A percentile compares a stretch with the other conserved stretches of the same genome.
These are phyloP conservation scores for Drosophila engyochracea DNA, from an alignment of 2,888 invertebrate genomes.

Conservation along the genomic window DNA sequence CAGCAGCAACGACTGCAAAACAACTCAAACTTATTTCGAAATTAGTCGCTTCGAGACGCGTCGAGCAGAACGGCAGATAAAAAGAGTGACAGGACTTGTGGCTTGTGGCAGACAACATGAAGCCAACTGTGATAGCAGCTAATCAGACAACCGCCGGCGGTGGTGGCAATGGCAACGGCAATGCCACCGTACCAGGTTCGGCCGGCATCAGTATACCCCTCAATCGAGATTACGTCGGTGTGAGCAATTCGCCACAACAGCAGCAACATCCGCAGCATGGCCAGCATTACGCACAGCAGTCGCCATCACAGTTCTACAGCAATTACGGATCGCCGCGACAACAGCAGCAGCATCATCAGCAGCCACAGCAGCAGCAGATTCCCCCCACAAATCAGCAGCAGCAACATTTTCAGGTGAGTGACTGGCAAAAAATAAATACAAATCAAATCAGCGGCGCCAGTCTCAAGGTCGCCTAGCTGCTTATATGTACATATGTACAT, in stretches of 20 bases:
- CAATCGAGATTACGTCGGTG: constrained; percentile 70
- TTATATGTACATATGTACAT: constrained; percentile 14
- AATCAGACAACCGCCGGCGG: constrained; percentile 54
- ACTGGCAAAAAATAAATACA: constrained; percentile 31
- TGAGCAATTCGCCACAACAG: constrained; percentile 57
- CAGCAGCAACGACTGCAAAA: constrained; percentile 39
- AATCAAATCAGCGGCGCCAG: constrained; percentile 28
- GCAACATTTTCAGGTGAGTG: constrained; percentile 76
- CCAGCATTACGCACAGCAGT: constrained; percentile 54
- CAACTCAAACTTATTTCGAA: constrained; percentile 54
- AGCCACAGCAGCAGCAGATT: constrained; percentile 56
- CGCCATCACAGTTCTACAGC: constrained; percentile 44
- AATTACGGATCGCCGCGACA: constrained; percentile 68
- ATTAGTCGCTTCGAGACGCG: constrained; percentile 49
- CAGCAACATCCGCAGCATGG: constrained; percentile 37
- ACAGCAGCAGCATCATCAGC: constrained; percentile 42
- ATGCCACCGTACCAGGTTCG: constrained; percentile 34
- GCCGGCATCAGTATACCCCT: constrained; percentile 79
- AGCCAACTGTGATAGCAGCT: constrained; percentile 84
- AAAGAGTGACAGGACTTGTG: constrained; percentile 40
- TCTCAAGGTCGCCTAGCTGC: constrained; percentile 48
- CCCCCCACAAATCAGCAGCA: constrained; percentile 69
- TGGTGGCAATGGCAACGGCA: constrained; percentile 41
- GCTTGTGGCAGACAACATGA: constrained; percentile 66
- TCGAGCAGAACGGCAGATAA: constrained; percentile 29